Conservation (phyloP, 1,140 invertebrate genomes). For the Onthophagus taurus region DNA sequence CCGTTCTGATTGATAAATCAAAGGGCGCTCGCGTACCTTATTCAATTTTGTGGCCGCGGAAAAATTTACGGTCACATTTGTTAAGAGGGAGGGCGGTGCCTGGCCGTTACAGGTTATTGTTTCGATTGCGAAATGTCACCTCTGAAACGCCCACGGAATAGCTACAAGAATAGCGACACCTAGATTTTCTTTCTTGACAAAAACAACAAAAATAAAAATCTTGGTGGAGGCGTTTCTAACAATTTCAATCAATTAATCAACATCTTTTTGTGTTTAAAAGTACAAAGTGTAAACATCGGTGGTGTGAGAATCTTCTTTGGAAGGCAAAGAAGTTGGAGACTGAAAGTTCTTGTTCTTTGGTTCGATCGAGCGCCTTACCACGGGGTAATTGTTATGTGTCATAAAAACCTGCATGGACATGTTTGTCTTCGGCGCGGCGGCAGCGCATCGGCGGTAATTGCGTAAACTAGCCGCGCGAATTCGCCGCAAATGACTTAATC, state of each 20-base stretch:
- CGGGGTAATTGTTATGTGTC: slow-evolving; percentile 31
- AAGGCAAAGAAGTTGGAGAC: slow-evolving; percentile 59
- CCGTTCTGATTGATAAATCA: too few species aligned
- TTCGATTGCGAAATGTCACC: too few species aligned
- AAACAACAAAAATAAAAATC: too few species aligned
- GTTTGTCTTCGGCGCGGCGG: slow-evolving; percentile 28
- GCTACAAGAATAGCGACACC: too few species aligned
- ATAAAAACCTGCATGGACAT: slow-evolving; percentile 29
- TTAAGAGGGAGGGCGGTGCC: too few species aligned
- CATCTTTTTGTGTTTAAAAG: slow-evolving; percentile 52
- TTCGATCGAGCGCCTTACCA: slow-evolving; percentile 45
- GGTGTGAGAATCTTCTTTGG: slow-evolving; percentile 62
- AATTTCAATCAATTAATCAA: slow-evolving; percentile 41
- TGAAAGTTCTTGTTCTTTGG: slow-evolving; percentile 64
- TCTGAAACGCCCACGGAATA: too few species aligned
- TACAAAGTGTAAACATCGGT: slow-evolving; percentile 61
- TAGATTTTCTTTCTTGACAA: too few species aligned
- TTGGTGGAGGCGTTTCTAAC: too few species aligned
- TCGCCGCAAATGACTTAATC: slow-evolving; percentile 31
- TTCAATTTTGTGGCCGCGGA: too few species aligned
- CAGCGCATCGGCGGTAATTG: slow-evolving; percentile 23
- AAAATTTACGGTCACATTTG: too few species aligned
- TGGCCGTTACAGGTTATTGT: too few species aligned
- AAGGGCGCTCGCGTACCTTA: too few species aligned
- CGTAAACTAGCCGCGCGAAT: slow-evolving; percentile 28